Base-by-base conservation (phyloP, 2,113 vertebrate species). In the Corythoichthys haematopterus region DNA sequence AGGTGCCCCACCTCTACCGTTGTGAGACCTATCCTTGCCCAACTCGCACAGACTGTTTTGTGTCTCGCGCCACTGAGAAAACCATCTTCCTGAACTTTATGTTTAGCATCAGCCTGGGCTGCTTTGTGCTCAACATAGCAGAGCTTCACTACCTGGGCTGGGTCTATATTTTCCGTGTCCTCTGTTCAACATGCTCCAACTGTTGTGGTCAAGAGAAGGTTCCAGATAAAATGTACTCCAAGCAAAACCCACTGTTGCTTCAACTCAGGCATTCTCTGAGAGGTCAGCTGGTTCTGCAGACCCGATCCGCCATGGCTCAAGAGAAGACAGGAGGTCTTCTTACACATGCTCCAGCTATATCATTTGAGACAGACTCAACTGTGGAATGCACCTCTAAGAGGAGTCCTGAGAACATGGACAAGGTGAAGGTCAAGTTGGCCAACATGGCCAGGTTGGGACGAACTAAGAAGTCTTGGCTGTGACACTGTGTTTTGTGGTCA, bases 81-180 rank as follows among this genome's bases (percentile, higher is more conserved):
- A 89, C 83, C 7, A 81, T 88, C 55, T 89, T 91, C 70, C 80
- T 93, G 65, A 88, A 87, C 66, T 88, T 91, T 63, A 88, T 86
- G 84, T 87, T 89, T 28, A 78, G 73, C 57, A 79, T 86, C 62
- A 87, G 85, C 38, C 62, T 85, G 15, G 85, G 82, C 16, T 92
- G 83, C 58, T 90, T 88, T 16, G 66, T 91, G 55, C 80, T 87
- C 36, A 91, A 87, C 73, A 75, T 88, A 1, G 82, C 66, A 2
- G 87, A 90, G 76, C 76, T 90, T 15, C 83, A 86, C 75, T 89
- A 83, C 53, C 78, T 88, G 28, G 89, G 86, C 48, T 86, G 87
- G 85, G 51, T 90, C 51, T 90, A 90, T 51, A 83, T 88, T 51
- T 85, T 87, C 40, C 79, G 80, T 1, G 51, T 89, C 51, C 70